These are phyloP conservation scores for Dryas iulia DNA, from an alignment of 1,140 invertebrate species.

Conservation along the genomic window DNA sequence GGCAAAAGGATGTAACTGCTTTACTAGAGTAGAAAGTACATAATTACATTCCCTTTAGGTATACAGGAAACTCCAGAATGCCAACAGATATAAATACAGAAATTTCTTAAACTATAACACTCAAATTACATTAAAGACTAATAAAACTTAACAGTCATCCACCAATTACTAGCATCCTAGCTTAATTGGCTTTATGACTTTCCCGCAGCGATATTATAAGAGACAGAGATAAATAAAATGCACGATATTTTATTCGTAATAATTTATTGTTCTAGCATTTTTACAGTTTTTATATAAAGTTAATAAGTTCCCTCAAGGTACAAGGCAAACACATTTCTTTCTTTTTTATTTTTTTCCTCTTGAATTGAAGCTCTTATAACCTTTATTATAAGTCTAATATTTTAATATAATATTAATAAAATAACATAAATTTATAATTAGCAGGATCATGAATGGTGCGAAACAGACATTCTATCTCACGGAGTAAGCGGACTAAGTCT, in stretches of 20 bases:
- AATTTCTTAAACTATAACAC: not conserved
- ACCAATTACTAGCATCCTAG: constrained; percentile 2
- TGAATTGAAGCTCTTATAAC: too few relatives aligned
- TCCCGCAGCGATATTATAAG: constrained; percentile 9
- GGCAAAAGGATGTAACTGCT: too few relatives aligned
- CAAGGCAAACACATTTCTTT: too few relatives aligned
- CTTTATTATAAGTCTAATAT: too few relatives aligned
- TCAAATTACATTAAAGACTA: not conserved
- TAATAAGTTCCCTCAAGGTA: too few relatives aligned
- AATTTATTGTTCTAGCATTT: not conserved
- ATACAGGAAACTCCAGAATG: too few relatives aligned
- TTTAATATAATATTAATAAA: not conserved
- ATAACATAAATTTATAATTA: constrained; percentile 10
- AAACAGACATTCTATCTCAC: constrained; percentile 67
- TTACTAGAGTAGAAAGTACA: too few relatives aligned
- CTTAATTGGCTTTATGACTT: constrained; percentile 11
- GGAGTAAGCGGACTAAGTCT: constrained; percentile 73
- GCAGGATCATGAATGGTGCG: constrained; percentile 68
- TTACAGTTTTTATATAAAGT: too few relatives aligned
- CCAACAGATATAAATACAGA: not conserved
- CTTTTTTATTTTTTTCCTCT: too few relatives aligned
- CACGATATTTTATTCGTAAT: not conserved
- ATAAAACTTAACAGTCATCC: not conserved
- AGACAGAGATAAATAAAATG: not conserved
- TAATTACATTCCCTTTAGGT: too few relatives aligned